Conservation (phyloP, 2,113 vertebrate species). For the Etheostoma cragini region DNA sequence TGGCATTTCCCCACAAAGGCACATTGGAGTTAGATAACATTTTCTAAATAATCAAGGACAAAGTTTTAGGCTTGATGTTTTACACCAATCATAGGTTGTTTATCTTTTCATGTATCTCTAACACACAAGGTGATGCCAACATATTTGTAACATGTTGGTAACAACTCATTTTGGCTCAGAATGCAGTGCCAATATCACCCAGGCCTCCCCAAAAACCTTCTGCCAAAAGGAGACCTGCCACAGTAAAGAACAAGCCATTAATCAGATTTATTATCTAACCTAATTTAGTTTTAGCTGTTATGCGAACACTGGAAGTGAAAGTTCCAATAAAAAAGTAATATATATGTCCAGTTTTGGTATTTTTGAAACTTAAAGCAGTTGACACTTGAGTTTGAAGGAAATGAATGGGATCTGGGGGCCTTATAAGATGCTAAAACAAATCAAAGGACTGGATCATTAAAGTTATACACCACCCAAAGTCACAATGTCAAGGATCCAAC, state of each 20-base stretch:
- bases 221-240: conserved; percentile 11
- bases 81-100: background rate
- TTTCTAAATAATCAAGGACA: background rate
- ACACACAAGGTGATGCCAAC: background rate
- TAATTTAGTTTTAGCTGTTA: conserved; percentile 25
- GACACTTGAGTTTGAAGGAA: background rate
- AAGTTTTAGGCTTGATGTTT: background rate
- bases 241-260: conserved; percentile 21
- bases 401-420: background rate
- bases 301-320: conserved; percentile 16
- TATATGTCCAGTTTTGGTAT: conserved; percentile 3
- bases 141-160: background rate
- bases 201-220: background rate
- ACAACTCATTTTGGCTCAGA: conserved; percentile 3
- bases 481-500: background rate
- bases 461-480: background rate
- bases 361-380: background rate
- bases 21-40: background rate
- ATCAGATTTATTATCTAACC: conserved; percentile 40
- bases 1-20: background rate
- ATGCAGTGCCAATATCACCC: background rate
- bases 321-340: conserved; percentile 24
- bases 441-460: conserved; percentile 7
- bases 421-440: conserved; percentile 3
- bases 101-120: background rate